Base-by-base conservation (phyloP, 2,888 invertebrate species). In the Drosophila kambysellisi region DNA sequence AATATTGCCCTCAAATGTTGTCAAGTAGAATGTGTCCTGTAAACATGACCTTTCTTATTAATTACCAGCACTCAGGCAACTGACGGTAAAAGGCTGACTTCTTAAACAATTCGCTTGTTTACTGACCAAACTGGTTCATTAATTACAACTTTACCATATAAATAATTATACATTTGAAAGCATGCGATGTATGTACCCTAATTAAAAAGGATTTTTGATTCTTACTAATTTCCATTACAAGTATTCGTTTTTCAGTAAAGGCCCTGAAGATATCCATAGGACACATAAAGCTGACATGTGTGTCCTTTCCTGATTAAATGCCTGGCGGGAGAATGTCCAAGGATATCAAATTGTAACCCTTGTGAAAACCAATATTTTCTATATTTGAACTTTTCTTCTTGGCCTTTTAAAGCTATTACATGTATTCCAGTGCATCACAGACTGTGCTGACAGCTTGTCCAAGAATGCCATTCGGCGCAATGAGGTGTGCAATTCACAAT, bases 401-500 rank as follows among this genome's bases (percentile, higher is more conserved):
- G 11, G 8, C 33, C 6, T 0, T 15, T 39, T 56, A 9, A 94
- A 98, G 98, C 96, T 97, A 0, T 97, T 97, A 92, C 98, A 98
- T 90, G 97, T 97, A 4, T 98, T 98, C 0, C 94, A 98, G 9
- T 95, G 97, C 82, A 96, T 98, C 74, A 97, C 97, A 1, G 97
- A 98, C 94, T 98, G 98, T 93, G 95, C 15, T 46, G 95, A n/a
- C 96, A 97, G 87, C 94, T 97, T 97, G 94, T 96, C 97, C 60
- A 95, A 96, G 65, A 97, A 97, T 35, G 96, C 96, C 0, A 96
- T 98, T 50, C 93, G 96, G 32, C 95, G 96, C 3, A 98, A 98
- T 91, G 97, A 97, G 91, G 97, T 98, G 17, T 98, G 98, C 93
- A 96, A 97, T 20, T 97, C 97, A 4, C 98, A 98, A 93, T 98